Conservation (phyloP, 2,888 invertebrate genomes). For the Zygothrica quintamaculata region DNA sequence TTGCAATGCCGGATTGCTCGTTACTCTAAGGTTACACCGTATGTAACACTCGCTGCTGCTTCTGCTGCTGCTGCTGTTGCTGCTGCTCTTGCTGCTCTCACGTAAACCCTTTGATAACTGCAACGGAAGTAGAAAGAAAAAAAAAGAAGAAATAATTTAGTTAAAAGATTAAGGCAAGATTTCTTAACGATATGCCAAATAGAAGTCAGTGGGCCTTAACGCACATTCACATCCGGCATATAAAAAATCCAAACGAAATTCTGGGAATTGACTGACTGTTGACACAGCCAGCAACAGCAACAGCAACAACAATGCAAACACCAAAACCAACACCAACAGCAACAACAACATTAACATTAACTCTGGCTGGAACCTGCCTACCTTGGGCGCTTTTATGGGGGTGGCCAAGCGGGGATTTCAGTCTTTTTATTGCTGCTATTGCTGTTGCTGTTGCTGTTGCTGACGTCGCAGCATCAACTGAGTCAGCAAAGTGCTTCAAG, state of each 20-base stretch:
- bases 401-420: constrained; percentile 31
- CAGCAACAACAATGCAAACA: too few relatives aligned
- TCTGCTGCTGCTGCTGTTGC: constrained; percentile 68
- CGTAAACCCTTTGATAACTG: constrained; percentile 77
- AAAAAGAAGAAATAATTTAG: not conserved
- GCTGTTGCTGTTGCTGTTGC: constrained; percentile 21
- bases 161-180: not conserved
- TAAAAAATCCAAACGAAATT: constrained; percentile 56
- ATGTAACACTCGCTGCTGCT: too few relatives aligned
- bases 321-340: too few relatives aligned
- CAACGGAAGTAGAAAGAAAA: constrained; percentile 20
- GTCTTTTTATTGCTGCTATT: constrained; percentile 9
- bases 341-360: too few relatives aligned
- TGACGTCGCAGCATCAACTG: constrained; percentile 45
- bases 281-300: constrained; percentile 57
- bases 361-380: constrained; percentile 51
- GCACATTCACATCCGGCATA: constrained; percentile 62
- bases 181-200: too few relatives aligned
- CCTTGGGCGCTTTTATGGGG: constrained; percentile 57
- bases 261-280: constrained; percentile 59
- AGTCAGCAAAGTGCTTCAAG: constrained; percentile 66
- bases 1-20: constrained; percentile 70
- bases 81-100: constrained; percentile 69
- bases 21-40: constrained; percentile 61
- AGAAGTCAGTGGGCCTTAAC: constrained; percentile 37